Conservation (phyloP, 2,797 vertebrate species). For the Aythya fuligula region DNA sequence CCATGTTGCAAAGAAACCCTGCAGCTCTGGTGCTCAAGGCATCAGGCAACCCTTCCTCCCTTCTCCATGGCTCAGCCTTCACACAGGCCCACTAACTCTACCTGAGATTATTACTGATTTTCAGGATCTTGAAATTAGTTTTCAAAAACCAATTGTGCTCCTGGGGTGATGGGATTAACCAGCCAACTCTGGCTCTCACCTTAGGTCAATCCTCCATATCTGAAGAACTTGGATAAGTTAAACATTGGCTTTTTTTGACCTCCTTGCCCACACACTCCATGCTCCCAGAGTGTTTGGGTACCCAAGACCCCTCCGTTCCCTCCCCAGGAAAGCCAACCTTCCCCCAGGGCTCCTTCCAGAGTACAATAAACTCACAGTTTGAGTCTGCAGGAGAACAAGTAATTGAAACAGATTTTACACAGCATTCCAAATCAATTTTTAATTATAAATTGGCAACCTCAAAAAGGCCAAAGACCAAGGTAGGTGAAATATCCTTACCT, state of each 20-base stretch:
- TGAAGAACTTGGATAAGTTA: background rate
- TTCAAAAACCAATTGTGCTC: background rate
- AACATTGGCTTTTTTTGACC: background rate
- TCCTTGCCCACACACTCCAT: fast-evolving
- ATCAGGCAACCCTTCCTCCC: background rate
- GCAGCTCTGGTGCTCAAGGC: background rate
- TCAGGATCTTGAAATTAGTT: background rate
- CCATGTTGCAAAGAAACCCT: background rate
- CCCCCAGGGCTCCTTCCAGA: background rate
- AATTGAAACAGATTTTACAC: background rate
- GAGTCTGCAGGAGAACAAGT: background rate
- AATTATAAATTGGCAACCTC: background rate
- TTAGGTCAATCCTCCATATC: background rate
- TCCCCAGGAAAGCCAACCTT: background rate
- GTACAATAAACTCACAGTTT: background rate
- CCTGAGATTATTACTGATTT: background rate
- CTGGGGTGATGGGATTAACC: background rate
- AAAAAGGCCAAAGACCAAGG: background rate
- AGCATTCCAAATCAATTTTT: background rate
- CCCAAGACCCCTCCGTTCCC: background rate
- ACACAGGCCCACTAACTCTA: background rate
- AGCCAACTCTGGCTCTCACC: background rate
- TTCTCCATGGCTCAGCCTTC: background rate
- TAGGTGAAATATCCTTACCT: background rate
- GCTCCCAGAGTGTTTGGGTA: background rate